These are phyloP conservation scores for Craseonycteris thonglongyai DNA, from an alignment of 2,113 vertebrate species.

Conservation along the genomic window DNA sequence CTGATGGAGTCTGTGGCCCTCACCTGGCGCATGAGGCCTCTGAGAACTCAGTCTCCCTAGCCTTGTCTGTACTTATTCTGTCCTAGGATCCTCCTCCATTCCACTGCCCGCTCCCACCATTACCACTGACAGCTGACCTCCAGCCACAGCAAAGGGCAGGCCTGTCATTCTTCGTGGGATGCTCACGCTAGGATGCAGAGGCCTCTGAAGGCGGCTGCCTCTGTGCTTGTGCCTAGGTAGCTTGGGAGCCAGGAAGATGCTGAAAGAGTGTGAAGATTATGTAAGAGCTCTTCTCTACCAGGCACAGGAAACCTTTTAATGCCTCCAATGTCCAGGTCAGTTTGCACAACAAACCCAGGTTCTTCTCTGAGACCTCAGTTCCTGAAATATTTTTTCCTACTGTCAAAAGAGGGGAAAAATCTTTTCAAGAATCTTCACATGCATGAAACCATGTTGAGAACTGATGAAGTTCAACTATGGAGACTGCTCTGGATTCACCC, in stretches of 20 bases:
- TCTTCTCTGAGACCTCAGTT: not conserved
- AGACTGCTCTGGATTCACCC: too few relatives aligned
- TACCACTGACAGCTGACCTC: not conserved
- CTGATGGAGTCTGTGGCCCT: not conserved
- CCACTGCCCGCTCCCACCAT: not conserved
- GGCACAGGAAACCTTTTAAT: not conserved
- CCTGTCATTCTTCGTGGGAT: accelerated
- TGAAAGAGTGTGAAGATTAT: not conserved
- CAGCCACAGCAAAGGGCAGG: not conserved
- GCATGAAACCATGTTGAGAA: too few relatives aligned
- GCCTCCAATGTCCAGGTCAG: not conserved
- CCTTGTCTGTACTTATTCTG: not conserved
- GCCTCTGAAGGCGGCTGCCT: not conserved
- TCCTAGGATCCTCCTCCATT: not conserved
- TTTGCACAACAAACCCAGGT: not conserved
- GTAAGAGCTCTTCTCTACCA: not conserved
- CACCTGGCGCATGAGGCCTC: not conserved
- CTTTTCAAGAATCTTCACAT: not conserved
- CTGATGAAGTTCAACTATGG: too few relatives aligned
- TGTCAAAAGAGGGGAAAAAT: not conserved
- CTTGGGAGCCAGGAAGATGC: not conserved
- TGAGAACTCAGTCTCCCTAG: not conserved
- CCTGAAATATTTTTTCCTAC: not conserved
- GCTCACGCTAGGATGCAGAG: not conserved
- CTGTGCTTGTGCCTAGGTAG: not conserved